phyloP scores from a whole-genome alignment of 2,113 vertebrate species.

The Sula dactylatra region DNA sequence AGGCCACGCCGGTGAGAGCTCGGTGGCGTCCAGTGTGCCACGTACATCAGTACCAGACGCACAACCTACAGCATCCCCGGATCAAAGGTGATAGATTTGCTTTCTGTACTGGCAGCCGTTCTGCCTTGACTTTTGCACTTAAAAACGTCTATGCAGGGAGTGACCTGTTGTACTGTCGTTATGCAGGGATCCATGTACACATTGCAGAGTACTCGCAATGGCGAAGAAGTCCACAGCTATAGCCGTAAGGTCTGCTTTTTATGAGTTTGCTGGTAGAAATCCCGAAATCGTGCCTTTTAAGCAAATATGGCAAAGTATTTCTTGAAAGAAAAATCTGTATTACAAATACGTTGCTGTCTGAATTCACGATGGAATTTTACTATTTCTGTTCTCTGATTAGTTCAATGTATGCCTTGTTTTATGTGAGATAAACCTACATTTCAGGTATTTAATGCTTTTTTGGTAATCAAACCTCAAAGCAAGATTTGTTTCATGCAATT shows the following conservation, averaged over 20 bases:
- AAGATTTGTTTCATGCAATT: neutral
- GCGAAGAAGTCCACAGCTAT: neutral
- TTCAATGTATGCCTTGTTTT: neutral
- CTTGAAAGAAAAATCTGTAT: neutral
- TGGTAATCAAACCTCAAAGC: neutral
- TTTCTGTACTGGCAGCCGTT: neutral
- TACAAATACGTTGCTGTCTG: neutral
- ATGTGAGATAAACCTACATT: neutral
- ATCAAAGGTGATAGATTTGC: fast-evolving
- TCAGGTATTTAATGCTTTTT: neutral
- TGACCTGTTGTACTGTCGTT: neutral
- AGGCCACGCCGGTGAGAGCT: neutral
- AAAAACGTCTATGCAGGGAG: neutral
- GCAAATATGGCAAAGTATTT: neutral
- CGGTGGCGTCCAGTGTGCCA: neutral
- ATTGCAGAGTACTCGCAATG: neutral
- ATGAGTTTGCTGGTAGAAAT: neutral
- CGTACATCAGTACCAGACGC: fast-evolving
- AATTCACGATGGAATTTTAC: neutral
- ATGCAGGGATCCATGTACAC: fast-evolving
- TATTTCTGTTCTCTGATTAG: neutral
- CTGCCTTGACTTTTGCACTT: neutral
- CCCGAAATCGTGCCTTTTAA: neutral
- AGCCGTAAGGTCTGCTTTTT: neutral
- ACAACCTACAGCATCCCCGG: neutral